These are phyloP conservation scores for Deilephila porcellus DNA, from an alignment of 2,888 invertebrate species.

Conservation along the genomic window DNA sequence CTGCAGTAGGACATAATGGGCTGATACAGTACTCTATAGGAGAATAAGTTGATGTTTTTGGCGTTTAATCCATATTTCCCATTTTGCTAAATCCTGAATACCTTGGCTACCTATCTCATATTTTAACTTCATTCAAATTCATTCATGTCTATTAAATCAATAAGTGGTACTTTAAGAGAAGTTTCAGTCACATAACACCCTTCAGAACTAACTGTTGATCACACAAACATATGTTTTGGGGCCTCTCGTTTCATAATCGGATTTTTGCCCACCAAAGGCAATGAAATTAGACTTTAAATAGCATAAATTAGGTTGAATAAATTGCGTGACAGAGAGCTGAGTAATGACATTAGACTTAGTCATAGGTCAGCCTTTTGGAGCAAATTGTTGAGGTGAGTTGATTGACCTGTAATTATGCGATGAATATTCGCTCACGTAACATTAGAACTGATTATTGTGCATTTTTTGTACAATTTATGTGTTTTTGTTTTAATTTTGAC, in stretches of 20 bases:
- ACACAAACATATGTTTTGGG: not conserved
- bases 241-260: not conserved
- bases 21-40: too few relatives aligned
- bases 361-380: not conserved
- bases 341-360: not conserved
- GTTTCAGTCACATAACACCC: too few relatives aligned
- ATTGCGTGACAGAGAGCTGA: not conserved
- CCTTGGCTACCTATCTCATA: too few relatives aligned
- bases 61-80: too few relatives aligned
- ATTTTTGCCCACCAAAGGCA: not conserved
- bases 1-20: too few relatives aligned
- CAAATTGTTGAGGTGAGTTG: conserved; percentile 5
- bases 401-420: conserved; percentile 1
- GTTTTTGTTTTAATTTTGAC: not conserved
- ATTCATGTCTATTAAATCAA: too few relatives aligned
- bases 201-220: not conserved
- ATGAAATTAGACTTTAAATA: not conserved
- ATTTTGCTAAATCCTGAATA: too few relatives aligned
- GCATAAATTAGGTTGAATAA: not conserved
- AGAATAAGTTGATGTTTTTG: too few relatives aligned
- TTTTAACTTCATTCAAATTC: too few relatives aligned
- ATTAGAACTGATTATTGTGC: not conserved
- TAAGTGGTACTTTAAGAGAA: too few relatives aligned
- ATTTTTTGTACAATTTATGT: not conserved
- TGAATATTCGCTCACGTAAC: not conserved